Evolutionary conservation across 2,797 vertebrate genomes (phyloP), one percentile per base, ranked within the genome.

Genomic region (Fundulus diaphanus): DNA sequence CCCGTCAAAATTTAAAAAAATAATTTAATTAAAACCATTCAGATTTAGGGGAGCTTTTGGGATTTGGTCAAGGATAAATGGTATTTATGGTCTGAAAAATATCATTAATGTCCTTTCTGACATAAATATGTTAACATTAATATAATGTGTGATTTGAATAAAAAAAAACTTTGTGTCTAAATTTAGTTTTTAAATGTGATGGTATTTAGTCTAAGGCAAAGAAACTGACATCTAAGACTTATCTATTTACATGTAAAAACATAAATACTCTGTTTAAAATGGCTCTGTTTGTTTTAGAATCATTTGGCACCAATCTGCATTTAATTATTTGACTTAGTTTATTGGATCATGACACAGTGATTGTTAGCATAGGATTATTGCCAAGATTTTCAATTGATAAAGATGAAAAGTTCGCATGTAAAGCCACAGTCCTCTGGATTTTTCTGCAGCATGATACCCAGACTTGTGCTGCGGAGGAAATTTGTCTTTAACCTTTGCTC

Each of bases 371-470:
- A 1, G 12, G 40, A 72, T 48, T n/a, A 72, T 48, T 48, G 46
- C 3, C 18, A 11, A 12, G 42, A 33, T 37, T 49, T 49, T 7
- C 49, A 63, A 9, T 70, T 20, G 18, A 44, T 42, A 12, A 29
- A 42, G 16, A 15, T 27, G 22, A 37, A 18, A 24, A 49, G 24
- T 70, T 42, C 8, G 44, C 12, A n/a, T 49, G 27, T 48, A 46
- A 31, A 46, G 37, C n/a, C n/a, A 44, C 48, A 18, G 61, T 22
- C 49, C 15, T 73, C 46, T 29, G 44, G 16, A 72, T 77, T 48
- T 52, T 65, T 73, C 59, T 72, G 49, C 74, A 73, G 31, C 49
- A 1, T 70, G 42, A 59, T 51, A 51, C 76, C 74, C 72, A 70
- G 51, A 74, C 12, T 22, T 0, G 0, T 7, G 2, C 3, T 5